Evolutionary conservation across 2,113 vertebrate species (phyloP), one percentile per base, ranked within the genome.

Genomic region (Rhineura floridana): DNA sequence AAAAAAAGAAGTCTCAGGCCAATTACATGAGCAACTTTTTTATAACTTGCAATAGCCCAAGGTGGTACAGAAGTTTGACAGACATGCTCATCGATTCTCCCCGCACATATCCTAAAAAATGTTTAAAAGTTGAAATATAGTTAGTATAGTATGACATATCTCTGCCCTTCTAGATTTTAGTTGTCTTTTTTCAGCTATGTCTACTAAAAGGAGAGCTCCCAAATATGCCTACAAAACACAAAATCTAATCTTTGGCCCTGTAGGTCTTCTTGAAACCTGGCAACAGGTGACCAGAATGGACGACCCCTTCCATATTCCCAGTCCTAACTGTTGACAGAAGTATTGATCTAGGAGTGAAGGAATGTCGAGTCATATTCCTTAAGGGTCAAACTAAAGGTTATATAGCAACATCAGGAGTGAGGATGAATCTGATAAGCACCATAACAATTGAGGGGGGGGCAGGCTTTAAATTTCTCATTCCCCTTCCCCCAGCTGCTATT

Each of bases 1-100:
- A 33, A 55, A 63, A 89, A 81, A 63, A 30, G 30, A 82, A 86
- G 25, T 86, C 44, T 82, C 46, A 17, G 55, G 36, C 88, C 84
- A 82, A 77, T 89, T 86, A 76, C 48, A 81, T 86, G 82, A 86
- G 59, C 69, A 52, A 76, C 48, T n/a, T 82, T 88, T 86, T 59
- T 63, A 83, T 33, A 86, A 11, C 78, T 76, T 81, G 36, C 77
- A 67, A 52, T 81, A 86, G 84, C 78, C 78, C 59, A 65, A 82
- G 78, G 55, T 52, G 6, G 15, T 52, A 33, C 36, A 75, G 17
- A 42, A 75, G 48, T 86, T 86, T 89, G 84, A 42, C 59, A 81
- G 86, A 86, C 25, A 76, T 69, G 28, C 36, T 28, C 36, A 76
- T 85, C 21, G 6, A 72, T 81, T 82, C 73, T 11, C 21, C 13